These are phyloP conservation scores for Acrossocheilus wenchowensis DNA, from an alignment of 2,797 vertebrate species.

Conservation along the genomic window DNA sequence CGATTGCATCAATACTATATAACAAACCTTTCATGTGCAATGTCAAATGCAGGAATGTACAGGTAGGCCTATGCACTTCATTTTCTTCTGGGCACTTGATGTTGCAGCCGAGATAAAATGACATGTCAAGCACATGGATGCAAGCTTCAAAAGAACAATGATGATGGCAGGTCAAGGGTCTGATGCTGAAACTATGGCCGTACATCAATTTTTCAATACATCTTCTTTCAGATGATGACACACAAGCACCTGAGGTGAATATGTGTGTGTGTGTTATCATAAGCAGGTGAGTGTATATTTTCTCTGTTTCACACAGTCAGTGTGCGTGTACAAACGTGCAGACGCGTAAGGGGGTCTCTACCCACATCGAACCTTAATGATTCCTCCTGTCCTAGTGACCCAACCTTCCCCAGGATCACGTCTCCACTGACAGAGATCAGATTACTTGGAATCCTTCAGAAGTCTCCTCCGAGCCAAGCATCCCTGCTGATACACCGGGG, in stretches of 20 bases:
- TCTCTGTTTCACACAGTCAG: background rate
- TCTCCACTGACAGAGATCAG: constrained; percentile 54
- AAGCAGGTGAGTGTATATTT: background rate
- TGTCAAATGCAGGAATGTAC: constrained; percentile 12
- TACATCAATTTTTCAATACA: constrained; percentile 30
- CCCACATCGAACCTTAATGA: constrained; percentile 29
- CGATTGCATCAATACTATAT: constrained; percentile 1
- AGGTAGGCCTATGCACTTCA: background rate
- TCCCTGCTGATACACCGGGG: constrained; percentile 52
- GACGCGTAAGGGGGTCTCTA: background rate
- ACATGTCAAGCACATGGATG: constrained; percentile 1
- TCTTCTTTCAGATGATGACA: constrained; percentile 19
- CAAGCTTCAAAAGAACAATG: constrained; percentile 5
- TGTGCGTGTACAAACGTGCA: no score
- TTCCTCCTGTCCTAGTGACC: constrained; percentile 46
- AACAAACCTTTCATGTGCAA: constrained; percentile 13
- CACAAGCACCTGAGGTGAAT: background rate
- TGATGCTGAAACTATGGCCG: constrained; percentile 30
- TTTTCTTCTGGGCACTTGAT: constrained; percentile 1
- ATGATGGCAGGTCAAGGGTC: constrained; percentile 24
- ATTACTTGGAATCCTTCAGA: constrained; percentile 58
- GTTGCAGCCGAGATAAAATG: constrained; percentile 5
- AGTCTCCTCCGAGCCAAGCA: constrained; percentile 35
- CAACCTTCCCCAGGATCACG: constrained; percentile 36
- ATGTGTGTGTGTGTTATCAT: background rate